These are phyloP conservation scores for Acromyrmex echinatior DNA, from an alignment of 1,140 invertebrate species.

Conservation along the genomic window DNA sequence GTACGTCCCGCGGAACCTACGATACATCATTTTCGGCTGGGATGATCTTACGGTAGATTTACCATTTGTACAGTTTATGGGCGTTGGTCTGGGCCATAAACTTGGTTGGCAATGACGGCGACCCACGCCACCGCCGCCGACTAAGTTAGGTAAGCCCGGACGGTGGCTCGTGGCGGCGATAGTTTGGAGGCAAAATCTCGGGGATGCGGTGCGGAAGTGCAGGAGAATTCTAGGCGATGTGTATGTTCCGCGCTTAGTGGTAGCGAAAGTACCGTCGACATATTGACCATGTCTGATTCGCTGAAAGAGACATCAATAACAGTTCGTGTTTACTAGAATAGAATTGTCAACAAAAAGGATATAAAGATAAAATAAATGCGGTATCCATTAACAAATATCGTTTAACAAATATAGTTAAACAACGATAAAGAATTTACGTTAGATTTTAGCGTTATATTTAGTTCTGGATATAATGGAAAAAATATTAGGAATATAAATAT, in stretches of 20 bases:
- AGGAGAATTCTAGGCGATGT: conserved; percentile 62
- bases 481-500: too few relatives aligned
- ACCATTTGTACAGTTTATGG: conserved; percentile 87
- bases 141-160: conserved; percentile 80
- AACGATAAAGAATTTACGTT: neutral
- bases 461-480: too few relatives aligned
- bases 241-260: conserved; percentile 52
- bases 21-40: conserved; percentile 87
- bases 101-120: conserved; percentile 86
- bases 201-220: conserved; percentile 40
- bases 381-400: neutral
- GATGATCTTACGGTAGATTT: conserved; percentile 87
- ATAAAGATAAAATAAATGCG: neutral
- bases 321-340: neutral
- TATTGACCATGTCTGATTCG: conserved; percentile 60
- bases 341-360: neutral
- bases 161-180: conserved; percentile 16
- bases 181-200: conserved; percentile 59
- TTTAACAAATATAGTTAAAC: neutral
- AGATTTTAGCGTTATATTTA: neutral
- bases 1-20: conserved; percentile 80
- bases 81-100: conserved; percentile 86
- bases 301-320: conserved; percentile 12
- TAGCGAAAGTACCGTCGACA: conserved; percentile 68
- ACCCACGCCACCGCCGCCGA: conserved; percentile 70